A percentile compares a stretch with the other conserved stretches of the same genome.
phyloP scores from a whole-genome alignment of 1,140 invertebrate species.

The Wiebesia pumilae region DNA sequence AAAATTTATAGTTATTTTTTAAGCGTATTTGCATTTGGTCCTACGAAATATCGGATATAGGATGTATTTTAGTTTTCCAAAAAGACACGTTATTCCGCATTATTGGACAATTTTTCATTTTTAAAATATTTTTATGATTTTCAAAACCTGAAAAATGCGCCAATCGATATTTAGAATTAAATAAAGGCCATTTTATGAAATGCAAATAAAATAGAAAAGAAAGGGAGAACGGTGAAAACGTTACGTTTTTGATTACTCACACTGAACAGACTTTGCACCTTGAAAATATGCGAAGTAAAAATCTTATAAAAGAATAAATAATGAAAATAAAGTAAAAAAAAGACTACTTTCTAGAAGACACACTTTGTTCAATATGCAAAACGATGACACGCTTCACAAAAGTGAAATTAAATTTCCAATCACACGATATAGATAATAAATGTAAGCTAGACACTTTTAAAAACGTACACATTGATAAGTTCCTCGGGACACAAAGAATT shows the following conservation, averaged over 20 bases:
- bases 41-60: too few relatives aligned
- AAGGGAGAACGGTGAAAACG: not conserved
- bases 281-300: not conserved
- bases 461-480: not conserved
- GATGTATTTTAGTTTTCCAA: too few relatives aligned
- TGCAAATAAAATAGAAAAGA: too few relatives aligned
- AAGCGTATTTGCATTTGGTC: too few relatives aligned
- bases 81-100: too few relatives aligned
- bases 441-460: too few relatives aligned
- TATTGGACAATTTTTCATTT: too few relatives aligned
- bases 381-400: not conserved
- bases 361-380: not conserved
- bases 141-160: too few relatives aligned
- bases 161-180: too few relatives aligned
- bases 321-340: not conserved
- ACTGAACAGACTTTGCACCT: not conserved
- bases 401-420: constrained; percentile 2
- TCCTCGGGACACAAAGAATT: not conserved
- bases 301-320: not conserved
- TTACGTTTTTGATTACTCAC: not conserved
- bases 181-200: too few relatives aligned
- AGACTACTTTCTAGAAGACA: not conserved
- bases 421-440: not conserved
- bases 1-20: too few relatives aligned
- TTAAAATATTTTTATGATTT: too few relatives aligned